Evolutionary conservation across 2,113 vertebrate genomes (phyloP).

Genomic region (Nibea coibor): DNA sequence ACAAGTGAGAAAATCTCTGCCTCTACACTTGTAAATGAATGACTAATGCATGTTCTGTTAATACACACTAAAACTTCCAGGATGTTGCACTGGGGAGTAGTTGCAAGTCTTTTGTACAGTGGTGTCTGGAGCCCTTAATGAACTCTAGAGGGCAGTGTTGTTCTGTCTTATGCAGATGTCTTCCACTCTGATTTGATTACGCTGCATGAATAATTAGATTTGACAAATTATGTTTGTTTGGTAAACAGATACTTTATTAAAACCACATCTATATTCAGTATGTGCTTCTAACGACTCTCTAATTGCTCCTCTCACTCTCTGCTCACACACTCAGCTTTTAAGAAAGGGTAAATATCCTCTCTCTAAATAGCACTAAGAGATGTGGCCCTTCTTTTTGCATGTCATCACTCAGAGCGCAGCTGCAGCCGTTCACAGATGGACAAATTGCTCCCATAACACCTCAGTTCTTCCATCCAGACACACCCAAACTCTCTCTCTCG

Average conservation of each 20-base stretch:
- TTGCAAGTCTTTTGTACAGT: background rate
- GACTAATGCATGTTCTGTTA: background rate
- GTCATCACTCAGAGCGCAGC: constrained; percentile 44
- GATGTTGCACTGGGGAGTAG: background rate
- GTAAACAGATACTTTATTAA: constrained; percentile 20
- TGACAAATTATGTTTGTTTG: constrained; percentile 24
- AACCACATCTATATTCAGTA: constrained; percentile 4
- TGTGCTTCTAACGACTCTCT: constrained; percentile 6
- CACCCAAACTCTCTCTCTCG: constrained; percentile 13
- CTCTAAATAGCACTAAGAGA: constrained; percentile 38
- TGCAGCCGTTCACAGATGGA: constrained; percentile 50
- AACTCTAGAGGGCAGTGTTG: constrained; percentile 64
- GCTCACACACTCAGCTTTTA: constrained; percentile 18
- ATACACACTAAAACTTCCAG: background rate
- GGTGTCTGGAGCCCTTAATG: background rate
- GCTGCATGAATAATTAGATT: constrained; percentile 10
- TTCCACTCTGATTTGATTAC: background rate
- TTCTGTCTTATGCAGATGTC: background rate
- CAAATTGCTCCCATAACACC: constrained; percentile 29
- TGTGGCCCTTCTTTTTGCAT: constrained; percentile 39
- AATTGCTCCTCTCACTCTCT: constrained; percentile 19
- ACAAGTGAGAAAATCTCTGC: no score
- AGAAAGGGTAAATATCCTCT: constrained; percentile 11
- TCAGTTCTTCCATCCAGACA: constrained; percentile 21
- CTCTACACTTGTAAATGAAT: no score